Evolutionary conservation across 1,140 invertebrate species (phyloP).

Genomic region (Drosophila baimaii): DNA sequence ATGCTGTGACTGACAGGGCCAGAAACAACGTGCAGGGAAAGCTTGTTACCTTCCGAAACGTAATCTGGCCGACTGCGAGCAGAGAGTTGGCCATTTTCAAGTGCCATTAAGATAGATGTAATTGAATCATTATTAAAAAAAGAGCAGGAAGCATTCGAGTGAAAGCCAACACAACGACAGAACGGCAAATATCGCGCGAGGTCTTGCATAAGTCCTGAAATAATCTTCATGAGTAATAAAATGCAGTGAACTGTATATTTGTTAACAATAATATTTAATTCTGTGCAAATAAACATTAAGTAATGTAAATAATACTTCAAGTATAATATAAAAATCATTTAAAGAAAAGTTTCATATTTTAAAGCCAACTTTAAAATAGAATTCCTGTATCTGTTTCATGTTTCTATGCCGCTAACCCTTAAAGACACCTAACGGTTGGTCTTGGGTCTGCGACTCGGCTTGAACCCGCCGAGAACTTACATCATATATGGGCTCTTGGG

Average conservation of each 20-base stretch:
- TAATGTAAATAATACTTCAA: neutral
- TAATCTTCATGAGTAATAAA: neutral
- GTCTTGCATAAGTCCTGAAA: conserved; percentile 29
- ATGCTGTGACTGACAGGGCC: conserved; percentile 55
- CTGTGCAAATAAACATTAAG: neutral
- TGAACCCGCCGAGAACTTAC: conserved; percentile 43
- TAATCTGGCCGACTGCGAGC: conserved; percentile 55
- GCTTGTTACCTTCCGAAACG: conserved; percentile 73
- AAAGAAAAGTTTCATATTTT: too few species aligned
- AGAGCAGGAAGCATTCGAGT: conserved; percentile 45
- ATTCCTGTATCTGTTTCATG: neutral
- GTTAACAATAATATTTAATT: neutral
- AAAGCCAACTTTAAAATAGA: neutral
- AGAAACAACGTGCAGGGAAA: conserved; percentile 57
- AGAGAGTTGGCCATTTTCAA: conserved; percentile 57
- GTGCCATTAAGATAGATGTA: conserved; percentile 75
- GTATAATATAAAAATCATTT: neutral
- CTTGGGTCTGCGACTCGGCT: conserved; percentile 36
- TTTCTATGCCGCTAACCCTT: conserved; percentile 34
- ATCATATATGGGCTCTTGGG: conserved; percentile 23
- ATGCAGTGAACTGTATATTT: neutral
- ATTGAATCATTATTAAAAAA: conserved; percentile 67
- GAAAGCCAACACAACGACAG: conserved; percentile 48
- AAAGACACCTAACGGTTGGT: conserved; percentile 33
- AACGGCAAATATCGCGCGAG: conserved; percentile 1